Percentiles rank a stretch among this genome's conserved stretches.
These are phyloP conservation scores for Zaprionus lachaisei DNA, from an alignment of 1,140 invertebrate species.

Conservation along the genomic window DNA sequence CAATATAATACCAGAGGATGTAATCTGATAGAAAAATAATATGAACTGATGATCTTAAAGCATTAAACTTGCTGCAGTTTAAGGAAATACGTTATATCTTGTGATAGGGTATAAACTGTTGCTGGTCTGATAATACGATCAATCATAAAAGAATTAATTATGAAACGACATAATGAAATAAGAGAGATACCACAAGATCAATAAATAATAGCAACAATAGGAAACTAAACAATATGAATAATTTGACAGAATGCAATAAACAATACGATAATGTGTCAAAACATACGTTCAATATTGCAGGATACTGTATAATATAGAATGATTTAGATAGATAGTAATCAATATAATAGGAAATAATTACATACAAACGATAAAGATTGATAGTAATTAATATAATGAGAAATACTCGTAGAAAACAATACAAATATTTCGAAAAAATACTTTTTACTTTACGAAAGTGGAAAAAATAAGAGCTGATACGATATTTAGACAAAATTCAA, in stretches of 20 bases:
- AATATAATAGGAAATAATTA: neutral
- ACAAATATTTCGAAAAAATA: neutral
- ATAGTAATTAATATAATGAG: neutral
- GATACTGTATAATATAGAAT: neutral
- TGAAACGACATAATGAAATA: neutral
- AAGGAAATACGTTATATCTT: neutral
- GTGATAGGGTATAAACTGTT: neutral
- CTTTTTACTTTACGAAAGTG: too few relatives aligned
- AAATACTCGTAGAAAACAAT: neutral
- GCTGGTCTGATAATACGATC: neutral
- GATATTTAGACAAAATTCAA: too few relatives aligned
- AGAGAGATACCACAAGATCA: neutral
- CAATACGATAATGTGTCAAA: conserved; percentile 2
- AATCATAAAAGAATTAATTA: conserved; percentile 1
- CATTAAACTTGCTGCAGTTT: neutral
- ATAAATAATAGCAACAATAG: neutral
- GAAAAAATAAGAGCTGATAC: neutral
- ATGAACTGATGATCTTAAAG: neutral
- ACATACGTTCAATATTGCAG: neutral
- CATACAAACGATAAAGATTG: neutral
- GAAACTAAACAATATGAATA: neutral
- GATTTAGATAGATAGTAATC: neutral
- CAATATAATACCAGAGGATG: neutral
- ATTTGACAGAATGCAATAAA: neutral
- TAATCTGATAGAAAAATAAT: neutral